Evolutionary conservation across 2,113 vertebrate species (phyloP), one percentile per base, ranked within the genome.

Genomic region (Camelus dromedarius): DNA sequence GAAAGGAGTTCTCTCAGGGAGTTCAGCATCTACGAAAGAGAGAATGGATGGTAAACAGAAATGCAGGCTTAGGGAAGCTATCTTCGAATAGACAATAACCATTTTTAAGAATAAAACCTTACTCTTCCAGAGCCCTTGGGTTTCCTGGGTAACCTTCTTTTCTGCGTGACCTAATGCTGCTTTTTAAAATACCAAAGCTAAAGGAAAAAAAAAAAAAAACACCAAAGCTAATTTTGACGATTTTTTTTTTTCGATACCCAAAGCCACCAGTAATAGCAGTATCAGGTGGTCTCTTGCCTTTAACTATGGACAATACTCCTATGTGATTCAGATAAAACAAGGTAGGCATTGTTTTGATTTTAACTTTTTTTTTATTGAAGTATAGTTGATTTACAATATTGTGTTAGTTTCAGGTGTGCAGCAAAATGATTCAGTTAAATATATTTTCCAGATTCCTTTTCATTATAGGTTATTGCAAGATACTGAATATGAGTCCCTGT

Each of bases 141-240:
- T 67, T 94, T 96, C 67, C 54, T 60, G 54, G 73, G 77, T 85
- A 66, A 50, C 52, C 62, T 28, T 72, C 60, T 80, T 96, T 93
- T 89, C 48, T 64, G 82, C 76, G 77, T 93, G 69, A 83, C 67
- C 92, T 64, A 93, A 80, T 72, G 48, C 60, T 77, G n/a, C 77
- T 91, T 95, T 93, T 85, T 80, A 82, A 94, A 94, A 93, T 60
- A 60, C 8, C 24, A 80, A 70, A 80, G 42, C 83, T 95, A 86
- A 81, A 42, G 38, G 38, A 42, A 42, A 42, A 42, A 42, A 42
- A 42, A 42, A 42, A 42, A 42, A 82, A 94, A 94, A 93, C 54
- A 60, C 8, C 24, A 80, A 70, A 80, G 42, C 83, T 95, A 86
- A 81, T 86, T 92, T 19, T 95, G 93, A 26, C n/a, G 28, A 56